Conservation (phyloP, 2,797 vertebrate species). For the Enteromius thamalakanensis region DNA sequence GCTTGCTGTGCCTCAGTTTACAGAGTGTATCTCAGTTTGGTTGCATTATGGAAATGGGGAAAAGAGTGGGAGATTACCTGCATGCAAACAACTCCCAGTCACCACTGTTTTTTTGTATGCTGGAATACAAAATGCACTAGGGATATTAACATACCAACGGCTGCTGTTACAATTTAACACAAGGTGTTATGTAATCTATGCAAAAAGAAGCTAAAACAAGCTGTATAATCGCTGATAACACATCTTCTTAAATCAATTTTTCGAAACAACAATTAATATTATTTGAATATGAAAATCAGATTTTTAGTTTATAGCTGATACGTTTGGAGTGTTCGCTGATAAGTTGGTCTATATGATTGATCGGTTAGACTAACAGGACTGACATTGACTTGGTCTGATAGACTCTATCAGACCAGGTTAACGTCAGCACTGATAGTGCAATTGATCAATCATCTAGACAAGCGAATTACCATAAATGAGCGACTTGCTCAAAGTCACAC, state of each 20-base stretch:
- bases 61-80: not conserved
- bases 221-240: not conserved
- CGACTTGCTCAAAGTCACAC: not conserved
- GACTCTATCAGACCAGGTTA: constrained; percentile 15
- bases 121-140: not conserved
- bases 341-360: constrained; percentile 9
- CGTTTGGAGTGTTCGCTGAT: not conserved
- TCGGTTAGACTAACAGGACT: not conserved
- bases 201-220: not conserved
- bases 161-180: not conserved
- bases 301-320: not conserved
- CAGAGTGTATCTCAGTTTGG: not conserved
- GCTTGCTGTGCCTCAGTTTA: not conserved
- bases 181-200: not conserved
- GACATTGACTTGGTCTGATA: constrained; percentile 8
- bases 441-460: not conserved
- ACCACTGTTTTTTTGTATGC: not conserved
- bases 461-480: constrained; percentile 10
- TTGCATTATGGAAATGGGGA: not conserved
- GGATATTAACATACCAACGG: not conserved
- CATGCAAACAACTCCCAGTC: not conserved
- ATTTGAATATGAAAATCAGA: not conserved
- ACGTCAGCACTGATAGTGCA: not conserved
- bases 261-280: not conserved
- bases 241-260: not conserved